A percentile compares a stretch with the other conserved stretches of the same genome.
These are phyloP conservation scores for Stratiomys singularior DNA, from an alignment of 2,888 invertebrate species.

Conservation along the genomic window DNA sequence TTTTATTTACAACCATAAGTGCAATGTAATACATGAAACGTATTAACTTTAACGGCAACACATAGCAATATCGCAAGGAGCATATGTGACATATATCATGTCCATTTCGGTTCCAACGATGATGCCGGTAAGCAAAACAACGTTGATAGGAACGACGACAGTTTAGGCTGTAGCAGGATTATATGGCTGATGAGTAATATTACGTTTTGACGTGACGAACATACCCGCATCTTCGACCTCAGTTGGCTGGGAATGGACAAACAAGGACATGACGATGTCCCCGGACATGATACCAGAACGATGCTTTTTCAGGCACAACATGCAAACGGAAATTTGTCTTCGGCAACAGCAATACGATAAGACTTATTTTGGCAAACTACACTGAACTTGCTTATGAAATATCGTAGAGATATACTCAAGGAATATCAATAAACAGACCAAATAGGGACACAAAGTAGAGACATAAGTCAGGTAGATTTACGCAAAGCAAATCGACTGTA, in stretches of 20 bases:
- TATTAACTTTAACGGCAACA: neutral
- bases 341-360: neutral
- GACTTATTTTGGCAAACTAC: neutral
- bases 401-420: too few species aligned
- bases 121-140: neutral
- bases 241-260: neutral
- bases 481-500: too few species aligned
- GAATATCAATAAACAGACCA: too few species aligned
- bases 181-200: constrained; percentile 22
- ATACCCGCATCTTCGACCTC: constrained; percentile 1
- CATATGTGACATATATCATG: too few species aligned
- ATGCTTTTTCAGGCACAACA: neutral
- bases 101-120: neutral
- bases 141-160: constrained; percentile 7
- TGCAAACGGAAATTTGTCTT: neutral
- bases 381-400: too few species aligned
- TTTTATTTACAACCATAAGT: too few species aligned
- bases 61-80: neutral
- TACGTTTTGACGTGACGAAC: constrained; percentile 34
- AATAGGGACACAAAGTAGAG: too few species aligned
- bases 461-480: too few species aligned
- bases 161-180: constrained; percentile 6
- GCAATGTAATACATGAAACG: neutral
- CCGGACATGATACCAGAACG: neutral
- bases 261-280: neutral